Base-by-base conservation (phyloP, 1,140 invertebrate species). In the Pantala flavescens region DNA sequence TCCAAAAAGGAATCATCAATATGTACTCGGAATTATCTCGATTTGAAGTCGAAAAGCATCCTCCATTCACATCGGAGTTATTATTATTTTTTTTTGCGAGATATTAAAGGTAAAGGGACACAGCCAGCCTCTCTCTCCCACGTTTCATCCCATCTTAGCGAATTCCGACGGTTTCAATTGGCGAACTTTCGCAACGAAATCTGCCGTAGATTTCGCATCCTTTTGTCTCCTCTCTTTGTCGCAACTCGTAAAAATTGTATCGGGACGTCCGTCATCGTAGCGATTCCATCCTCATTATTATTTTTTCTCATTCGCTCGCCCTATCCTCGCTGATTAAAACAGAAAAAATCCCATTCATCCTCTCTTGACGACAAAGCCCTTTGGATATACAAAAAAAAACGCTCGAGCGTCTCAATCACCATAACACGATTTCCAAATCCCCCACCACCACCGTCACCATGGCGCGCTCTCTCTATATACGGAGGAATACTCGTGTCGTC, bases 271-370 rank as follows among this genome's bases (percentile, higher is more conserved):
- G 12, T 63, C 49, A 19, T 63, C 49, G 12, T 63, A 3, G 49
- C 49, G 49, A 63, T 63, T 21, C 49, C 16, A 5, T 63, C 49
- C 49, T 63, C 49, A 63, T 63, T 63, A 63, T 63, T 63, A 63
- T 63, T 63, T 63, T 63, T 63, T 63, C 49, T 21, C 49, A 16
- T 63, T 63, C 49, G 49, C n/a, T 21, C n/a, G 49, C n/a, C 49
- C 49, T 63, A 63, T 63, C n/a, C n/a, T n/a, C 49, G 16, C 49
- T 63, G 49, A 63, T 63, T 63, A 63, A 63, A 63, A 63, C 49
- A 63, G 49, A 63, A 63, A 63, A 63, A 63, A 63, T 63, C 16
- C 49, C 49, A 63, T 63, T 63, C 49, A 63, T 63, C 49, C 49
- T 7, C 49, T 63, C 49, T 63, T 63, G 49, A 63, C 49, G 49